phyloP scores from a whole-genome alignment of 2,113 vertebrate species.

The Mus pahari region DNA sequence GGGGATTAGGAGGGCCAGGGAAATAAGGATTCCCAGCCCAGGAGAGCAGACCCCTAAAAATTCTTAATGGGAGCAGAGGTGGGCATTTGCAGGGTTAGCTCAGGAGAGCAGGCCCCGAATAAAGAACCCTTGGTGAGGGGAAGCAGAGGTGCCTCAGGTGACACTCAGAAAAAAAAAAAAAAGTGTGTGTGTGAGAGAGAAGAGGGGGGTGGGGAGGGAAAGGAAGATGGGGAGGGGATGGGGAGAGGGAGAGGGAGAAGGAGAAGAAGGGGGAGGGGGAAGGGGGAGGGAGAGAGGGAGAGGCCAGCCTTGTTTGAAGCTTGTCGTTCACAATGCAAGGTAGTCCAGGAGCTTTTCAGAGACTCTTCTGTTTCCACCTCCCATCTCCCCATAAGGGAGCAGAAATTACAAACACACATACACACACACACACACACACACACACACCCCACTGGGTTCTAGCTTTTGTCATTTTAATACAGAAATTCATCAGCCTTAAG shows the following conservation, averaged over 20 bases:
- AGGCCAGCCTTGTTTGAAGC: neutral
- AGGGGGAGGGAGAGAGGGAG: too few species aligned
- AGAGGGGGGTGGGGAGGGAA: too few species aligned
- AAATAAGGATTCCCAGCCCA: neutral
- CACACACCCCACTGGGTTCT: neutral
- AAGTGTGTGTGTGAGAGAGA: too few species aligned
- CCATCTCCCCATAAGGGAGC: neutral
- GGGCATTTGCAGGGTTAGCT: too few species aligned
- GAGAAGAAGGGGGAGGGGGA: too few species aligned
- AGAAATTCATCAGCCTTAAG: neutral
- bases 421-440: neutral
- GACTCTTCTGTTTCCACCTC: neutral
- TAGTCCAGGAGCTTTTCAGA: neutral
- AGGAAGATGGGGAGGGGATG: too few species aligned
- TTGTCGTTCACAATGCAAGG: neutral
- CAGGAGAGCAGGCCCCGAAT: neutral
- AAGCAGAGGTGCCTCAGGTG: accelerated
- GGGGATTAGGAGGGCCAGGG: accelerated
- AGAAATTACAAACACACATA: neutral
- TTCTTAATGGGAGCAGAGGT: neutral
- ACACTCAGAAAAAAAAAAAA: neutral
- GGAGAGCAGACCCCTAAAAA: neutral
- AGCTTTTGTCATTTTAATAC: neutral
- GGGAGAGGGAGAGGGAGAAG: too few species aligned
- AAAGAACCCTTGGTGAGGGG: neutral